phyloP scores from a whole-genome alignment of 1,140 invertebrate genomes.

The Acromyrmex heyeri region DNA sequence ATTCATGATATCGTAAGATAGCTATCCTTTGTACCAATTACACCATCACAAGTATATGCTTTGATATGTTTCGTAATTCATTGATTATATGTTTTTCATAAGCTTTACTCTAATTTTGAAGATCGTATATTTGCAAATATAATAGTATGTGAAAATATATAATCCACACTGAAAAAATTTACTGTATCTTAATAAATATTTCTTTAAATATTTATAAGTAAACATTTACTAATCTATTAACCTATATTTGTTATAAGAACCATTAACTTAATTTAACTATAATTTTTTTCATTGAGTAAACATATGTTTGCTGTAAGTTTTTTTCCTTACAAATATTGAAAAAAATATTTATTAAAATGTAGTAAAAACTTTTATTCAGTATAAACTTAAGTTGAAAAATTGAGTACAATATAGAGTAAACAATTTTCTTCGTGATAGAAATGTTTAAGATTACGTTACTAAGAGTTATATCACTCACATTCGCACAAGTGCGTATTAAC shows the following conservation, averaged over 20 bases:
- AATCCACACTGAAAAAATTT: not conserved
- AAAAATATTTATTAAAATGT: no score
- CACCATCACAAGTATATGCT: not conserved
- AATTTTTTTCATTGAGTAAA: no score
- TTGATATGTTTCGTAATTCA: not conserved
- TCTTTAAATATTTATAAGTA: no score
- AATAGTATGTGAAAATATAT: not conserved
- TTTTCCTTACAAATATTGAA: no score
- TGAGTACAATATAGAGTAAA: not conserved
- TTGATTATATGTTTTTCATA: no score
- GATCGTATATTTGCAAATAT: not conserved
- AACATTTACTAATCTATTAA: no score
- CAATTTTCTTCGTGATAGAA: not conserved
- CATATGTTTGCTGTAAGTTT: no score
- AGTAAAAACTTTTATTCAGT: not conserved
- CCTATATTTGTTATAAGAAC: no score
- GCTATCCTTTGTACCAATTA: not conserved
- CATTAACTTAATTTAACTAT: no score
- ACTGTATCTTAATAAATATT: no score
- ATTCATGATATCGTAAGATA: not conserved
- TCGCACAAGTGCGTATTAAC: slow-evolving; percentile 12
- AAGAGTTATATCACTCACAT: slow-evolving; percentile 10
- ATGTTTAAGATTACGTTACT: slow-evolving; percentile 11
- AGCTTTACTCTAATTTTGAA: not conserved
- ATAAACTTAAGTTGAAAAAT: not conserved